A percentile compares a stretch with the other conserved stretches of the same genome.
Evolutionary conservation across 1,140 invertebrate genomes (phyloP).

Genomic region (Dendrolimus kikuchii): DNA sequence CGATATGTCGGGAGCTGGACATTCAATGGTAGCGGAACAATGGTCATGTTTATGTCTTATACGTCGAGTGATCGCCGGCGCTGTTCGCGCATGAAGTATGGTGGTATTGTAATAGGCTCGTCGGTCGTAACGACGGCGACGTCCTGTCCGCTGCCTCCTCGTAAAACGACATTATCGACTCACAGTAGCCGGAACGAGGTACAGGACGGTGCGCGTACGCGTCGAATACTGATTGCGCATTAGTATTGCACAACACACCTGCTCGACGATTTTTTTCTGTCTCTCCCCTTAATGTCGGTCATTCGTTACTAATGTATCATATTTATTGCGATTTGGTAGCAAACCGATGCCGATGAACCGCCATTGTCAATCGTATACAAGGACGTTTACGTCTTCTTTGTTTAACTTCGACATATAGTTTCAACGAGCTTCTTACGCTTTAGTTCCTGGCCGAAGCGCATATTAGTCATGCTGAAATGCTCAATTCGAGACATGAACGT

Average conservation of each 20-base stretch:
- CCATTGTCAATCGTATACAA: conserved; percentile 44
- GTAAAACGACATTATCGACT: conserved; percentile 70
- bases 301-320: conserved; percentile 64
- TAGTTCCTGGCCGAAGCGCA: conserved; percentile 5
- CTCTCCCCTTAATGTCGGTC: conserved; percentile 69
- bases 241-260: conserved; percentile 68
- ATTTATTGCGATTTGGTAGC: conserved; percentile 60
- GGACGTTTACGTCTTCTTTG: conserved; percentile 40
- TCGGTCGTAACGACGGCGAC: conserved; percentile 68
- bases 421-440: conserved; percentile 9
- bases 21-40: conserved; percentile 54
- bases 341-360: conserved; percentile 39
- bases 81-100: conserved; percentile 55
- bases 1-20: conserved; percentile 21
- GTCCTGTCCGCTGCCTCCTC: conserved; percentile 65
- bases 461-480: conserved; percentile 15
- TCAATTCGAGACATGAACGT: conserved; percentile 8
- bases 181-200: conserved; percentile 69
- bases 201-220: conserved; percentile 64
- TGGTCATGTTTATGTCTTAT: conserved; percentile 29
- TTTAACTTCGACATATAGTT: conserved; percentile 11
- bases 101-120: conserved; percentile 68
- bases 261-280: conserved; percentile 65
- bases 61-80: conserved; percentile 35
- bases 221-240: conserved; percentile 68